Base-by-base conservation (phyloP, 2,888 invertebrate species). In the Drosophila rubida region DNA sequence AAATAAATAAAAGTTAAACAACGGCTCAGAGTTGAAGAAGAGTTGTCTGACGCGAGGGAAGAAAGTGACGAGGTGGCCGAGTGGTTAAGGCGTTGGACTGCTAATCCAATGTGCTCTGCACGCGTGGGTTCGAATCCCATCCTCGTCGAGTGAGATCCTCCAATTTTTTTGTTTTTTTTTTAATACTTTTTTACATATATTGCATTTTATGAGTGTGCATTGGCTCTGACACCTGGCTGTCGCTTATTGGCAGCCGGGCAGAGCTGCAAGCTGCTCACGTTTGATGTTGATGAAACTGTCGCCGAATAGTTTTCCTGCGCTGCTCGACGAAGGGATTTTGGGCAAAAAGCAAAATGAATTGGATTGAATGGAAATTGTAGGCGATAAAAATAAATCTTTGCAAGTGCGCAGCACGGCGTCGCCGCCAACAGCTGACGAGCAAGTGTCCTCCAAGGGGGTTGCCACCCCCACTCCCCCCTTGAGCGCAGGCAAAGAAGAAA, bases 91-190 rank as follows among this genome's bases (percentile, higher is more conserved):
- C 95, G 95, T 95, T 95, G 95, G 95, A 95, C 95, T 95, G 95
- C 95, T 95, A 95, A 95, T 95, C 95, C 95, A 95, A 95, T 95
- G 95, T 95, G 95, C 95, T 95, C 95, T 95, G 95, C 95, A 95
- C 95, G 95, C 95, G 95, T 95, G 95, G 95, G 95, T 95, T 95
- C 95, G 95, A 95, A 95, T 95, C 95, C 95, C 95, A 95, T 95
- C 95, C 94, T 94, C 94, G 94, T 94, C 94, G 94, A 23, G 1
- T 5, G 8, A 6, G 1, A 11, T 19, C 46, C 44, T 46, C 54
- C 49, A 39, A 14, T 41, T 25, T 14, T 27, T 25, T 35, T 22
- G 11, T 9, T 27, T 41, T 8, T 8, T 14, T 32, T 27, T 30
- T 53, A n/a, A n/a, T n/a, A n/a, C 2, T 13, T 39, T 14, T 30